Evolutionary conservation across 92 coral and sea anemone species (phyloP).

Genomic region (Bergia puertoricense): DNA sequence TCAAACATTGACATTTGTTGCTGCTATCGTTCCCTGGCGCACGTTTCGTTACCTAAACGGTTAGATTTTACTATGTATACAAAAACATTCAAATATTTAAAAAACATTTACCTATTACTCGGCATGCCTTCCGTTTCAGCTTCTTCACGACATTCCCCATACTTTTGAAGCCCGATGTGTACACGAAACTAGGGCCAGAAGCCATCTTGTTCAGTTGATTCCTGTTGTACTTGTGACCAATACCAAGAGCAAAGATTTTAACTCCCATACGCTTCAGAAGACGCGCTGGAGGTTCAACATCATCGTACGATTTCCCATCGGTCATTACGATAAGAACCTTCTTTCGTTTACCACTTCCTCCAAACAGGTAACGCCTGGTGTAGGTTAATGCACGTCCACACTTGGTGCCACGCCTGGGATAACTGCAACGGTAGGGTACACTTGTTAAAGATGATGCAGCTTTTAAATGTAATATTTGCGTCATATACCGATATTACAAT

Average conservation of each 20-base stretch:
- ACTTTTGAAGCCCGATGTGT: slow-evolving; percentile 50
- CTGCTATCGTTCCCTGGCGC: too few species aligned
- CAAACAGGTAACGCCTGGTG: neutral
- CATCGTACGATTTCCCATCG: slow-evolving; percentile 74
- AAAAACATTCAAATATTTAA: too few species aligned
- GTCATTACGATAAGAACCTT: slow-evolving; percentile 59
- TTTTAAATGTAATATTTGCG: too few species aligned
- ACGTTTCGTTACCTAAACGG: too few species aligned
- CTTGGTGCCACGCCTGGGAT: slow-evolving; percentile 18
- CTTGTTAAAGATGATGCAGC: too few species aligned
- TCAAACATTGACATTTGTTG: too few species aligned
- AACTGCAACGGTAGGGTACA: neutral
- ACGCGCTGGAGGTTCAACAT: slow-evolving; percentile 57
- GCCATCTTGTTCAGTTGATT: slow-evolving; percentile 81
- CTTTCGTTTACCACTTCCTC: too few species aligned
- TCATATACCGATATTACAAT: too few species aligned
- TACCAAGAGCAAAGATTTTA: slow-evolving; percentile 80
- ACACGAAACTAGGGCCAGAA: slow-evolving; percentile 64
- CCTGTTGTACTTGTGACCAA: slow-evolving; percentile 75
- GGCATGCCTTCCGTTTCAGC: slow-evolving; percentile 6
- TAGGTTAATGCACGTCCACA: too few species aligned
- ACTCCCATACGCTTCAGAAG: slow-evolving; percentile 80
- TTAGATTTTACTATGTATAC: too few species aligned
- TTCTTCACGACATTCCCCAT: neutral
- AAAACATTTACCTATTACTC: slow-evolving; percentile 3